Conservation (phyloP, 2,113 vertebrate species). For the Colaptes auratus region DNA sequence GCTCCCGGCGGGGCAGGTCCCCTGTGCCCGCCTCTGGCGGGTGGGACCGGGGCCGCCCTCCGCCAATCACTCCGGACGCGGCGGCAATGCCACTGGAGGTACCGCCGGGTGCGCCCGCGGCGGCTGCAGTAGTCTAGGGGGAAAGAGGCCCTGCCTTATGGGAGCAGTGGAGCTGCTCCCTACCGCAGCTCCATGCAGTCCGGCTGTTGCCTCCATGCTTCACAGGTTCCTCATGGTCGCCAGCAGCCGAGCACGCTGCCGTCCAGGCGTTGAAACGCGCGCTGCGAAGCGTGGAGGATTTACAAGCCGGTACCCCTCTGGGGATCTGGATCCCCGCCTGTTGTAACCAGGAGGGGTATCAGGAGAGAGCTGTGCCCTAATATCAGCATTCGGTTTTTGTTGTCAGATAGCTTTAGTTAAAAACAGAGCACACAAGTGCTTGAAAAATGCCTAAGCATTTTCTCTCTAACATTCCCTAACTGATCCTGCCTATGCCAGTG, state of each 20-base stretch:
- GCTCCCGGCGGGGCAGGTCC: not conserved
- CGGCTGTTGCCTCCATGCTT: rapidly evolving
- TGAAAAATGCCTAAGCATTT: not conserved
- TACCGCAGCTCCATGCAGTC: rapidly evolving
- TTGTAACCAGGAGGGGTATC: rapidly evolving
- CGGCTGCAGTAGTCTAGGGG: not conserved
- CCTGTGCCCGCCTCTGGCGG: slow-evolving; percentile 38
- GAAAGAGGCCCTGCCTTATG: not conserved
- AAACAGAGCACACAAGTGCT: rapidly evolving
- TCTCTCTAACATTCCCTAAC: rapidly evolving
- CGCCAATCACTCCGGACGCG: not conserved
- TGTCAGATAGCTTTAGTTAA: not conserved
- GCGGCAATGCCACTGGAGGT: not conserved
- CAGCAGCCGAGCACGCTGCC: not conserved
- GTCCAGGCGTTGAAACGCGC: rapidly evolving
- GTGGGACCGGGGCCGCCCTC: not conserved
- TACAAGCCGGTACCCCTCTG: rapidly evolving
- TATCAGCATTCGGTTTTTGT: rapidly evolving
- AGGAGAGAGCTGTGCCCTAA: rapidly evolving
- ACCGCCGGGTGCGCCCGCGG: not conserved
- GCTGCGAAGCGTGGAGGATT: not conserved
- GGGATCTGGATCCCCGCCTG: rapidly evolving
- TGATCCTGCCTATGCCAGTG: rapidly evolving
- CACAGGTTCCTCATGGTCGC: rapidly evolving
- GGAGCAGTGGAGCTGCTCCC: not conserved